These are phyloP conservation scores for Boloria selene DNA, from an alignment of 2,888 invertebrate genomes.

Conservation along the genomic window DNA sequence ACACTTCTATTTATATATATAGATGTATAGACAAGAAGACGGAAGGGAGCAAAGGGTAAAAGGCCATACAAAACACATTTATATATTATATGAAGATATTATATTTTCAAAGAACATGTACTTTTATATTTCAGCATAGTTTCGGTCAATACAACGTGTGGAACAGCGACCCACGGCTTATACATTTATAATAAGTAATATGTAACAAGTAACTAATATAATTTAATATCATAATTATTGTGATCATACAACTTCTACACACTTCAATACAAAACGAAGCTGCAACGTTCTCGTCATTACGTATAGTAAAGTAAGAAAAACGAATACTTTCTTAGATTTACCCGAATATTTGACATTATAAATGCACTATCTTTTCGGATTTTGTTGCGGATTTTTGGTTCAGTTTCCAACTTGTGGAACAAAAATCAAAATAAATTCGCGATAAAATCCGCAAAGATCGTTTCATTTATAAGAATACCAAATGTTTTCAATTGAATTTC, in stretches of 20 bases:
- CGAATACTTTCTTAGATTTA: no score
- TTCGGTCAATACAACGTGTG: conserved; percentile 77
- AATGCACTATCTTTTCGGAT: no score
- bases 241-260: conserved; percentile 67
- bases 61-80: conserved; percentile 38
- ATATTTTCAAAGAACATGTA: conserved; percentile 82
- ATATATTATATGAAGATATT: conserved; percentile 78
- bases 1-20: no score
- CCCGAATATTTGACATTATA: no score
- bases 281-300: conserved; percentile 56
- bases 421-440: no score
- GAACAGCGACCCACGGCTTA: conserved; percentile 62
- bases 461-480: conserved; percentile 34
- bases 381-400: no score
- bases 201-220: conserved; percentile 79
- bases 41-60: no score
- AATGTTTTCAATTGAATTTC: conserved; percentile 25
- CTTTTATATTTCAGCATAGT: conserved; percentile 74
- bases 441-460: no score
- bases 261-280: conserved; percentile 69
- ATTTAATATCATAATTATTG: conserved; percentile 73
- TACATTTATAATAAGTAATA: conserved; percentile 58
- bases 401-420: no score
- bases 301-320: conserved; percentile 29
- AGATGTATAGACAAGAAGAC: no score